Evolutionary conservation across 1,140 invertebrate genomes (phyloP).

Genomic region (Oryzaephilus surinamensis): DNA sequence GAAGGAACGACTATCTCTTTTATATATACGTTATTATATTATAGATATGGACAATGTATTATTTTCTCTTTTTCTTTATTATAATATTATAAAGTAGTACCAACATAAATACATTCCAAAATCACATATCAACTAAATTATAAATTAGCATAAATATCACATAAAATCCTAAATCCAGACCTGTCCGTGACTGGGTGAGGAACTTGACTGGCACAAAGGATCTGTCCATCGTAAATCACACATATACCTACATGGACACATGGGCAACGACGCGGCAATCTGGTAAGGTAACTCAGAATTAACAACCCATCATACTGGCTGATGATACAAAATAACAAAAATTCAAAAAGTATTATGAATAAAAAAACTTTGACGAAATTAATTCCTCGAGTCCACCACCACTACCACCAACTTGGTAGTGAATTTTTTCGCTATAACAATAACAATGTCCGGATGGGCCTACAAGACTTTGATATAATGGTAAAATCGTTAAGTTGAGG

Average conservation of each 20-base stretch:
- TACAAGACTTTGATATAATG: conserved; percentile 18
- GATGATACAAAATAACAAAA: neutral
- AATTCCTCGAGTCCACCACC: too few relatives aligned
- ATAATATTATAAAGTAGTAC: too few relatives aligned
- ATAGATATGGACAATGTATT: too few relatives aligned
- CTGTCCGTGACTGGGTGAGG: conserved; percentile 15
- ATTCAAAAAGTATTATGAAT: neutral
- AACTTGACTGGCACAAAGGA: conserved; percentile 26
- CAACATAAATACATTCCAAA: conserved; percentile 23
- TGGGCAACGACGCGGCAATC: neutral
- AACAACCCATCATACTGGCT: neutral
- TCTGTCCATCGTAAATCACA: conserved; percentile 25
- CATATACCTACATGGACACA: neutral
- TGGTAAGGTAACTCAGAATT: neutral
- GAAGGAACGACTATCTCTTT: too few relatives aligned
- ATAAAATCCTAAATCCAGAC: conserved; percentile 23
- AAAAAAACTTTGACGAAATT: too few relatives aligned
- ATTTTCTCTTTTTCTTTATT: too few relatives aligned
- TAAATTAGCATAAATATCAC: conserved; percentile 26
- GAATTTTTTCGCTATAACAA: too few relatives aligned
- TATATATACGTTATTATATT: too few relatives aligned
- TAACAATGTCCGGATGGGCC: conserved; percentile 19
- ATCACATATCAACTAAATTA: conserved; percentile 32
- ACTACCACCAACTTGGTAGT: conserved; percentile 10
- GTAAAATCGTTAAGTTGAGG: conserved; percentile 16